Evolutionary conservation across 2,888 invertebrate species (phyloP), one percentile per base, ranked within the genome.

Genomic region (Entomobrya multifasciata): DNA sequence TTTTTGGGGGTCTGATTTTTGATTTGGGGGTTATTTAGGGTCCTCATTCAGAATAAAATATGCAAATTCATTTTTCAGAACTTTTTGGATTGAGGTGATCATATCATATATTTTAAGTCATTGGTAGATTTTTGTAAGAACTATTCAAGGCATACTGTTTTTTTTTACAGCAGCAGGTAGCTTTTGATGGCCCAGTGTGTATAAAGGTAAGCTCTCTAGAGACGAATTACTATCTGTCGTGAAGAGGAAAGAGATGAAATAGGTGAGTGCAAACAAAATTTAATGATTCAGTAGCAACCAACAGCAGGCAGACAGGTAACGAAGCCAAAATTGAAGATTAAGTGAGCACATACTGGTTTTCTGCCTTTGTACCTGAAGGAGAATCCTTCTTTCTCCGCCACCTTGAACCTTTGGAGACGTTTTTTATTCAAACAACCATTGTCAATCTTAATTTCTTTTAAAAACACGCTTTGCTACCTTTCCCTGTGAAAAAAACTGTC

Each of bases 171-270:
- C 44, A 70, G 67, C 44, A 70, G 67, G 30, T 49, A 72, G 49
- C 49, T 30, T 72, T 72, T 72, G 47, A 72, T 72, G 47, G 65
- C 36, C 65, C 65, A 65, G 41, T 27, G 15, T 47, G 49, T 1
- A 25, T 49, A 72, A 47, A 25, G 25, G 72, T 15, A 25, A 72
- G 44, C 25, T 22, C 72, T 72, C 72, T 49, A 47, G 72, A 49
- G 72, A 72, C 72, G 47, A 72, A 72, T 72, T 72, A 72, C 72
- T 72, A 72, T 72, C 72, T 72, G 72, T 49, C 72, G 72, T 72
- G 72, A 65, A 65, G 49, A 49, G 47, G 47, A 22, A 72, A 11
- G 22, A 47, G 25, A 47, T 49, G 72, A 49, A 72, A 47, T 72
- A 49, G 49, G 72, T 25, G 25, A 49, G 72, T 47, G 72, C 72